Base-by-base conservation (phyloP, 2,797 vertebrate species). In the Linurgus olivaceus region DNA sequence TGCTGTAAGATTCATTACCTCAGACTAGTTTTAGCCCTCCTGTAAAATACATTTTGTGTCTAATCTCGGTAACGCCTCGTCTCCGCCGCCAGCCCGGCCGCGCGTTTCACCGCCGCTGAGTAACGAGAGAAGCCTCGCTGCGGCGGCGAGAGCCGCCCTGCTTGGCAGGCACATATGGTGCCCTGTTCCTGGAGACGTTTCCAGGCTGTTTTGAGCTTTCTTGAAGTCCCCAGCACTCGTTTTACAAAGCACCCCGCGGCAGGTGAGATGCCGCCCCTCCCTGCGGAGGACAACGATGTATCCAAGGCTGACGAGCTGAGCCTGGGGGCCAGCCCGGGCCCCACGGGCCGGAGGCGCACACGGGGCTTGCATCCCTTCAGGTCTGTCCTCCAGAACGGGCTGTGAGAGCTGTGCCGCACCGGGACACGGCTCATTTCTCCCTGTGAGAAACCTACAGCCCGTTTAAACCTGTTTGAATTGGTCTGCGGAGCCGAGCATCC, bases 281-380 rank as follows among this genome's bases (percentile, higher is more conserved):
- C 68, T 4, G 28, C 6, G 44, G 20, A 40, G 59, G 0, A 11
- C n/a, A 4, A 42, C 66, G 50, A 72, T 13, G 66, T 26, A 83
- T 12, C 33, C 5, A 0, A 44, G 48, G 61, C 17, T 13, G 40
- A 18, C 0, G 1, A 17, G 55, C 63, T n/a, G 66, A 65, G 37
- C 16, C 29, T 0, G 9, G 65, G 29, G 33, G 47, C 44, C 86
- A 66, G 78, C 29, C 51, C 3, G 2, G 13, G 33, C 35, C 40
- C 40, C 40, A 18, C 40, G 40, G 40, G 17, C 52, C 3, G 0
- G 3, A 13, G 57, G 7, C 1, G 12, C 2, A 4, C 15, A 7
- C 0, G 0, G 29, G 26, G n/a, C 31, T 59, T 11, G 11, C 7
- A 44, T 1, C 6, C 19, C 26, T 42, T 44, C 86, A 52, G 72